A percentile compares a stretch with the other conserved stretches of the same genome.
Evolutionary conservation across 2,888 invertebrate species (phyloP).

Genomic region (Abrostola tripartita): DNA sequence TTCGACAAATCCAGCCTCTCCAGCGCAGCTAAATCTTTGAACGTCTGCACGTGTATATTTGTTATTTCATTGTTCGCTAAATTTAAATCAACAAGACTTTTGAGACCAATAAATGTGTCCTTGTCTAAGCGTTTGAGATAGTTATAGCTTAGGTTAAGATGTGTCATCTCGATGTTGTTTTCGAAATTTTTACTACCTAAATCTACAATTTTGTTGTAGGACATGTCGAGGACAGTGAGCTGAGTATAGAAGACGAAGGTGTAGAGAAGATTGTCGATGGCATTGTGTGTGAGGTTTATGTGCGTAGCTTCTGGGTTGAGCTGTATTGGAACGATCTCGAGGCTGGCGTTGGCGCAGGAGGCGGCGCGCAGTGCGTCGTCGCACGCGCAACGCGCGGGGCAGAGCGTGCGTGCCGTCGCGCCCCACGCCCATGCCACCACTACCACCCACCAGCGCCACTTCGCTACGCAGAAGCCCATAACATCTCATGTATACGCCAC

Average conservation of each 20-base stretch:
- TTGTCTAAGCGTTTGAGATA: constrained; percentile 91
- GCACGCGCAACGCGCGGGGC: constrained; percentile 94
- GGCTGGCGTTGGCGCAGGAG: constrained; percentile 92
- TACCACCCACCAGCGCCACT: constrained; percentile 87
- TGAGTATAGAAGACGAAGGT: constrained; percentile 94
- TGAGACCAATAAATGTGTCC: constrained; percentile 93
- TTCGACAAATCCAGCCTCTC: constrained; percentile 92
- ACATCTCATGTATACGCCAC: constrained; percentile 86
- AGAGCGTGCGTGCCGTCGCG: constrained; percentile 89
- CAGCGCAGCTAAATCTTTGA: constrained; percentile 92
- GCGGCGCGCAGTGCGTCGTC: constrained; percentile 93
- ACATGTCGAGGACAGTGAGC: constrained; percentile 93
- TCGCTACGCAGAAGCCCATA: constrained; percentile 86
- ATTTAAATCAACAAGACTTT: constrained; percentile 90
- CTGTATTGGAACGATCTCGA: constrained; percentile 96
- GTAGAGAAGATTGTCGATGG: constrained; percentile 93
- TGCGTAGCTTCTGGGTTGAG: constrained; percentile 95
- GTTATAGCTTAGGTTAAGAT: constrained; percentile 93
- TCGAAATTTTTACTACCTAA: constrained; percentile 95
- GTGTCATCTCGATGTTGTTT: constrained; percentile 91
- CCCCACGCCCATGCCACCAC: constrained; percentile 87
- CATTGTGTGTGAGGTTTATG: constrained; percentile 95
- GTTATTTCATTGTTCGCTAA: constrained; percentile 93
- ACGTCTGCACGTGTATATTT: constrained; percentile 92
- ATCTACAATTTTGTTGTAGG: constrained; percentile 93